Evolutionary conservation across 2,113 vertebrate genomes (phyloP), one percentile per base, ranked within the genome.

Genomic region (Misgurnus mizolepis): DNA sequence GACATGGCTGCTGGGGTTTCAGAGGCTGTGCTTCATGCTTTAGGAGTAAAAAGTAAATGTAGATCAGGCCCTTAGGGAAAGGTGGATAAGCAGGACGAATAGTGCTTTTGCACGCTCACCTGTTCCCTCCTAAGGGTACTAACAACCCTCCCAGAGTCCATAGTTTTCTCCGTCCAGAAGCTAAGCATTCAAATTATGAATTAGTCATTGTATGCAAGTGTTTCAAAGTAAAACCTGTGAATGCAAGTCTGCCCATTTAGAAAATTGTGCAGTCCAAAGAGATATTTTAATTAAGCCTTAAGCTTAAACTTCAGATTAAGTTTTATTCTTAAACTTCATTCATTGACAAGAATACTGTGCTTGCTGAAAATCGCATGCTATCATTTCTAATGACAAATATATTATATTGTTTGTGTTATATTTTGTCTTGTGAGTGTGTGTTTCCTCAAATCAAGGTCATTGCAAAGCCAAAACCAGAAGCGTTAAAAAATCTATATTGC

Each of bases 161-260:
- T 56, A 84, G 66, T 69, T 66, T 61, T 76, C 84, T 77, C 71
- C 80, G 61, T 77, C 50, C 73, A 86, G 39, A 45, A 80, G 41
- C 70, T 47, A 34, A 60, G 61, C 4, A 62, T 34, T 9, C n/a
- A 62, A 73, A 73, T n/a, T 7, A 75, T 45, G 47, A 18, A 75
- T 64, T 49, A n/a, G 22, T 75, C 6, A 61, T 60, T 61, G 18
- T 61, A 61, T 74, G 40, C 12, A 4, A 45, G 14, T 64, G 10
- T 49, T 62, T 64, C 14, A 15, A 7, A 5, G 5, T 61, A 14
- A 27, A 74, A 58, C 69, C 50, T 18, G 34, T 17, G 40, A 18
- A 3, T 58, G 34, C 53, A 74, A 73, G 40, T 73, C 17, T 18
- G 27, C 11, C 12, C 53, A 14, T 40, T 18, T n/a, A 8, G 15